Evolutionary conservation across 2,113 vertebrate species (phyloP), one percentile per base, ranked within the genome.

Genomic region (Oreochromis aureus): DNA sequence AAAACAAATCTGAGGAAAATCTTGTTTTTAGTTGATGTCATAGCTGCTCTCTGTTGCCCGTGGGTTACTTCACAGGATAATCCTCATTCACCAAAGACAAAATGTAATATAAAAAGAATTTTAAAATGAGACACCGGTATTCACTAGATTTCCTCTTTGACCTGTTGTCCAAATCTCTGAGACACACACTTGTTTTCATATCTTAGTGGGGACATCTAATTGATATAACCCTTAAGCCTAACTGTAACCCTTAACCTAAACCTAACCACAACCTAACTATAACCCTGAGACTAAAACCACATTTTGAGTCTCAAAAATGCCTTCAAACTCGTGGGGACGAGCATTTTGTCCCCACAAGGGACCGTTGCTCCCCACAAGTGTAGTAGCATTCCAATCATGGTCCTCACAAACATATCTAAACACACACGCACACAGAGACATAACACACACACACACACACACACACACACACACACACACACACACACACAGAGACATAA

Each of bases 51-150:
- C 12, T 18, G n/a, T 36, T 63, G 86, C 58, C 86, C 41, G 30
- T 80, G 51, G 90, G 63, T 54, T 5, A 44, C 15, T 69, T 83
- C 10, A 16, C 27, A 2, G 10, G n/a, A 10, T 30, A 71, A 80
- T 56, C 30, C 46, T 19, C 11, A 44, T 73, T 71, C 53, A 10
- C 56, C 46, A 59, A 85, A 54, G 71, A 59, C 41, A 76, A 78
- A 80, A 89, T 83, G 48, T 87, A 92, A 94, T 92, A 92, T 73
- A 61, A 48, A n/a, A 89, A 56, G 91, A 89, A 89, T 93, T 82
- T 81, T 48, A 56, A 83, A 82, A 69, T 55, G 88, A 93, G 89
- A 83, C 81, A 13, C 22, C 2, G 2, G 54, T 41, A 18, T 81
- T 91, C 59, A 87, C 1, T 51, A 86, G 83, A 86, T 88, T 88